Evolutionary conservation across 2,797 vertebrate genomes (phyloP).

Genomic region (Pterois miles): DNA sequence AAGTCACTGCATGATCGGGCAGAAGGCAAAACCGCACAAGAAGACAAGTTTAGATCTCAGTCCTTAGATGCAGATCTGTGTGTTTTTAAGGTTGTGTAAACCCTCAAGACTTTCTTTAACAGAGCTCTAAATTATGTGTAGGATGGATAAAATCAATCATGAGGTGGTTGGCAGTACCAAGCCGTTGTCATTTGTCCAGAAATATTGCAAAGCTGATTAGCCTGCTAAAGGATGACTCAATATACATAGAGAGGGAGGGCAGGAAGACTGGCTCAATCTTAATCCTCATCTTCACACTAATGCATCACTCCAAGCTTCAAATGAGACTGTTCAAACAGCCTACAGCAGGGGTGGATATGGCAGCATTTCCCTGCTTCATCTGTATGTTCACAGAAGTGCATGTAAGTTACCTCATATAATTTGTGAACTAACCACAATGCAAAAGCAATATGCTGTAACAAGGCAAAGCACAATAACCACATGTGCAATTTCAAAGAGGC

Average conservation of each 20-base stretch:
- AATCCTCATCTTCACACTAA: conserved; percentile 56
- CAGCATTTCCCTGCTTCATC: conserved; percentile 1
- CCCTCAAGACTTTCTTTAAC: neutral
- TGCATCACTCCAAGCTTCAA: conserved; percentile 30
- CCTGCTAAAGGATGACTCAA: conserved; percentile 49
- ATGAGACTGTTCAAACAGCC: conserved; percentile 3
- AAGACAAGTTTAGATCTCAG: neutral
- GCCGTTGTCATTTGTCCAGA: conserved; percentile 26
- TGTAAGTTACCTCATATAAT: neutral
- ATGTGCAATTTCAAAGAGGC: neutral
- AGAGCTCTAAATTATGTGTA: neutral
- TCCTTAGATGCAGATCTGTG: neutral
- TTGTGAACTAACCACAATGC: neutral
- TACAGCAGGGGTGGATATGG: neutral
- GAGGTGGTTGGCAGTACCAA: neutral
- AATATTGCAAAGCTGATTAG: conserved; percentile 57
- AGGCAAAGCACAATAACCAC: neutral
- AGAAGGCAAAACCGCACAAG: neutral
- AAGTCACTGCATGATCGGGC: neutral
- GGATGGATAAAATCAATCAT: neutral
- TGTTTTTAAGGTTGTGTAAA: neutral
- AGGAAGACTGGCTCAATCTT: conserved; percentile 49
- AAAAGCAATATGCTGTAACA: neutral
- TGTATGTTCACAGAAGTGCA: conserved; percentile 2
- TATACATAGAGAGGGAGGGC: conserved; percentile 25